Evolutionary conservation across 2,888 invertebrate species (phyloP).

Genomic region (Omphaloscelis lunosa): DNA sequence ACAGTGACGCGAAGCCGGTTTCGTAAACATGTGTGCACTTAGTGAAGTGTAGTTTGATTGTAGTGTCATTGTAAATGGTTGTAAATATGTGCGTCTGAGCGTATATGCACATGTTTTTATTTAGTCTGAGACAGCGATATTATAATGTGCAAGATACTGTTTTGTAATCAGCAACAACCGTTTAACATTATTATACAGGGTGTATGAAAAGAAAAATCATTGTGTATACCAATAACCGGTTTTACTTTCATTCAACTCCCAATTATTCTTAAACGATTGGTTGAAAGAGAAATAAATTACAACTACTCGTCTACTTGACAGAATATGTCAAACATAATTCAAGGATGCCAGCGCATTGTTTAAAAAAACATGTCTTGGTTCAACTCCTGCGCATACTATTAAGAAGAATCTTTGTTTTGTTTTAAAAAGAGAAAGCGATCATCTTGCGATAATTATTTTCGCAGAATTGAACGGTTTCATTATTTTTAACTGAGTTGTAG

Average conservation of each 20-base stretch:
- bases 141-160: not conserved
- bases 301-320: constrained; percentile 29
- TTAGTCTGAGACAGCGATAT: too few relatives aligned
- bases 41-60: too few relatives aligned
- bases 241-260: constrained; percentile 4
- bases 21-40: too few relatives aligned
- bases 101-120: too few relatives aligned
- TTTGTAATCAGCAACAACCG: not conserved
- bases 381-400: constrained; percentile 19
- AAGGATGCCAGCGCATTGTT: constrained; percentile 42
- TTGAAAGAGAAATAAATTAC: constrained; percentile 33
- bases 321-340: constrained; percentile 37
- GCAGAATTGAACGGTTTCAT: not conserved
- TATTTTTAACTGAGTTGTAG: constrained; percentile 6
- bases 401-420: not conserved
- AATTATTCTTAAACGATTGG: constrained; percentile 17
- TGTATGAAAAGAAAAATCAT: not conserved
- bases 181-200: not conserved
- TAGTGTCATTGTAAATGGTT: too few relatives aligned
- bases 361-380: constrained; percentile 22
- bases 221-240: constrained; percentile 18
- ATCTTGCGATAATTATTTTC: not conserved
- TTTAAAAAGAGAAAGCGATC: not conserved
- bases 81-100: too few relatives aligned
- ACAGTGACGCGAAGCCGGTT: too few relatives aligned